Evolutionary conservation across 2,113 vertebrate genomes (phyloP).

Genomic region (Ivindomyrus marchei): DNA sequence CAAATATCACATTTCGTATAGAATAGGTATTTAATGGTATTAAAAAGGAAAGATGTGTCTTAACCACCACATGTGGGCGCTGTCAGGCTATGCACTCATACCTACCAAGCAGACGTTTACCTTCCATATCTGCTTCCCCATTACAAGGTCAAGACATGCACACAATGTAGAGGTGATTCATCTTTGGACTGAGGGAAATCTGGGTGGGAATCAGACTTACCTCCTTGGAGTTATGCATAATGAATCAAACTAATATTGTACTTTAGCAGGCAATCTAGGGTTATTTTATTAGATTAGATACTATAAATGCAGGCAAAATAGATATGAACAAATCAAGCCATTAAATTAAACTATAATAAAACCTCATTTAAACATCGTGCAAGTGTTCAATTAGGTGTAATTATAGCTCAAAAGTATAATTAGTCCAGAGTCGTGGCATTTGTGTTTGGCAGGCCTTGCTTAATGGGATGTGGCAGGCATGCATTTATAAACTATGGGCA

Average conservation of each 20-base stretch:
- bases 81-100: neutral
- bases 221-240: neutral
- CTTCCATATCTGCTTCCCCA: neutral
- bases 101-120: neutral
- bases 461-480: neutral
- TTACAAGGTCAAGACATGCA: neutral
- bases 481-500: neutral
- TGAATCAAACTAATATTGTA: neutral
- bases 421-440: neutral
- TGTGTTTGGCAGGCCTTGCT: neutral
- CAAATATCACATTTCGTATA: neutral
- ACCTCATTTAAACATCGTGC: neutral
- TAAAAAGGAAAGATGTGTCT: neutral
- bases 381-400: neutral
- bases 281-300: neutral
- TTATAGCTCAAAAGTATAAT: neutral
- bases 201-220: neutral
- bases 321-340: neutral
- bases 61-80: neutral
- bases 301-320: neutral
- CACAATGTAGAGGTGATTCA: neutral
- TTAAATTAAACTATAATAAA: neutral
- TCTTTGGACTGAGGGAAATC: neutral
- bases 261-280: neutral
- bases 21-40: neutral